Evolutionary conservation across 2,888 invertebrate species (phyloP).

Genomic region (Sphinx pinastri): DNA sequence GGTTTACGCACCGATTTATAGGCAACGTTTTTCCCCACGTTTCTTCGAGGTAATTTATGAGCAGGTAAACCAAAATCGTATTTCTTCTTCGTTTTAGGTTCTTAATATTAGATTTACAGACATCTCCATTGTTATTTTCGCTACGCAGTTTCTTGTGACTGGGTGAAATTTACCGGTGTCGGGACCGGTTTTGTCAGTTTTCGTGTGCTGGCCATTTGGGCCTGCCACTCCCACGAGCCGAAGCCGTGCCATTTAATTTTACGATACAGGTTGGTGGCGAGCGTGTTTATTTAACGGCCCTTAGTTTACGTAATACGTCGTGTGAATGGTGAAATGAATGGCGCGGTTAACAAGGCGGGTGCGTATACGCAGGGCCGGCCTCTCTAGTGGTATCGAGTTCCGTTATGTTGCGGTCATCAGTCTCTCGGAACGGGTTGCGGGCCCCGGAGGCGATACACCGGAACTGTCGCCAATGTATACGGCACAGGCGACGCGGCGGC

Average conservation of each 20-base stretch:
- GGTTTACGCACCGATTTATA: slow-evolving; percentile 37
- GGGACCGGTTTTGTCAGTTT: slow-evolving; percentile 37
- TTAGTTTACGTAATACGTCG: slow-evolving; percentile 48
- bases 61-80: slow-evolving; percentile 35
- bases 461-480: slow-evolving; percentile 70
- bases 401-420: slow-evolving; percentile 81
- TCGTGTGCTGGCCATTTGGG: slow-evolving; percentile 13
- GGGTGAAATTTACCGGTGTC: slow-evolving; percentile 30
- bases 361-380: slow-evolving; percentile 53
- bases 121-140: slow-evolving; percentile 9
- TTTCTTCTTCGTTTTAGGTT: slow-evolving; percentile 14
- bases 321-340: slow-evolving; percentile 57
- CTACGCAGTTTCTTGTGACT: not conserved
- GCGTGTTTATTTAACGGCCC: slow-evolving; percentile 56
- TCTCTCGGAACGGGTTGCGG: slow-evolving; percentile 68
- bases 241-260: slow-evolving; percentile 53
- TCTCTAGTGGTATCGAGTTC: slow-evolving; percentile 64
- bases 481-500: slow-evolving; percentile 51
- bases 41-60: slow-evolving; percentile 37
- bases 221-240: slow-evolving; percentile 44
- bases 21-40: slow-evolving; percentile 38
- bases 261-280: slow-evolving; percentile 53
- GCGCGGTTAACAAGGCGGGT: slow-evolving; percentile 54
- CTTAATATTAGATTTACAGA: slow-evolving; percentile 5
- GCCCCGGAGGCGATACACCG: slow-evolving; percentile 69